These are phyloP conservation scores for Ceyx cyanopectus DNA, from an alignment of 2,113 vertebrate genomes.

Conservation along the genomic window DNA sequence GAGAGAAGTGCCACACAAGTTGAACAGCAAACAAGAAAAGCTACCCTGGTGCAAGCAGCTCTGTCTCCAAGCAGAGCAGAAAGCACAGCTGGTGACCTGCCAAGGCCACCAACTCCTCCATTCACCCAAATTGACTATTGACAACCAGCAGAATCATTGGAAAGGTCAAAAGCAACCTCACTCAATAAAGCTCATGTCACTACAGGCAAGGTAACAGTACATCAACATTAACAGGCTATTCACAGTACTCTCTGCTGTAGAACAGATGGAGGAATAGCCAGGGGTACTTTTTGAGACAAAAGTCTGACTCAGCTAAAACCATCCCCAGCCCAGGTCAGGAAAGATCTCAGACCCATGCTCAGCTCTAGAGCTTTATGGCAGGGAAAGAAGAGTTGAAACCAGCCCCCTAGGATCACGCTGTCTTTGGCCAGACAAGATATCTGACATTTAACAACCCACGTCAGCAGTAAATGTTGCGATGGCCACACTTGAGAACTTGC, in stretches of 20 bases:
- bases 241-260: not conserved
- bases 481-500: not conserved
- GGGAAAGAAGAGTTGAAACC: not conserved
- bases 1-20: not conserved
- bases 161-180: conserved; percentile 18
- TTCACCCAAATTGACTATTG: not conserved
- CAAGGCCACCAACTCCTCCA: not conserved
- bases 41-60: not conserved
- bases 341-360: not conserved
- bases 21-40: not conserved
- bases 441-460: not conserved
- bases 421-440: conserved; percentile 37
- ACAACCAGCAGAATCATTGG: not conserved
- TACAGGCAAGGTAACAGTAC: not conserved
- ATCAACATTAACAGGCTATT: not conserved
- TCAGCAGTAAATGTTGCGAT: not conserved
- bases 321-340: not conserved
- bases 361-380: not conserved
- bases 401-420: not conserved
- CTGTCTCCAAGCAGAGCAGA: not conserved
- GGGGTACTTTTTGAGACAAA: not conserved
- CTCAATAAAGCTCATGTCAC: not conserved
- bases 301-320: not conserved
- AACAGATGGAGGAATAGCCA: not conserved
- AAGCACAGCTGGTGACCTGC: not conserved